Percentiles rank a stretch among this genome's conserved stretches.
These are phyloP conservation scores for Empis livida DNA, from an alignment of 2,888 invertebrate species.

Conservation along the genomic window DNA sequence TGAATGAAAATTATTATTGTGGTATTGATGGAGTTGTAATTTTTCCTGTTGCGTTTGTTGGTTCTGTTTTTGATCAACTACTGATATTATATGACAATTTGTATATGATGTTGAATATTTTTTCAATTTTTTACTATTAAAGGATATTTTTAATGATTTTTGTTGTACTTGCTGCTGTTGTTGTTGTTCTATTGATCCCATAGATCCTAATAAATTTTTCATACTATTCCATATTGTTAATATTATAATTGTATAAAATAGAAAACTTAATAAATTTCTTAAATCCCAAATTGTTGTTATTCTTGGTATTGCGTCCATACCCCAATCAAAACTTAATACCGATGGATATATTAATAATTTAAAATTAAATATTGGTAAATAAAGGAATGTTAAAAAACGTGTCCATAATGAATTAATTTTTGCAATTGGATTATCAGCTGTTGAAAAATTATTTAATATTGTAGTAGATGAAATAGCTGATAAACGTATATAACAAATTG, in stretches of 20 bases:
- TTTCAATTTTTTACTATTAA: not conserved
- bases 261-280: conserved; percentile 60
- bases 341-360: conserved; percentile 75
- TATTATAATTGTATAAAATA: conserved; percentile 53
- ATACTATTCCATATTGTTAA: conserved; percentile 25
- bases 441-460: conserved; percentile 56
- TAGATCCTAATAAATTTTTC: conserved; percentile 4
- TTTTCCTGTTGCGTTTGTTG: conserved; percentile 12
- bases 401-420: conserved; percentile 67
- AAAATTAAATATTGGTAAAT: conserved; percentile 84
- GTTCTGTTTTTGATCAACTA: conserved; percentile 2
- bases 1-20: conserved; percentile 16
- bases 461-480: conserved; percentile 57
- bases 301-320: conserved; percentile 91
- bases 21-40: not conserved
- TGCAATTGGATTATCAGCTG: conserved; percentile 94
- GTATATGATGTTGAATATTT: not conserved
- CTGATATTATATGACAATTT: not conserved
- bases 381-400: conserved; percentile 78
- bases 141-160: not conserved
- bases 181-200: not conserved
- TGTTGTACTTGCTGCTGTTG: no score
- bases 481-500: conserved; percentile 62
- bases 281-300: conserved; percentile 65
- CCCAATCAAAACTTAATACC: conserved; percentile 94